Conservation (phyloP, 2,113 vertebrate species). For the Neofelis nebulosa region DNA sequence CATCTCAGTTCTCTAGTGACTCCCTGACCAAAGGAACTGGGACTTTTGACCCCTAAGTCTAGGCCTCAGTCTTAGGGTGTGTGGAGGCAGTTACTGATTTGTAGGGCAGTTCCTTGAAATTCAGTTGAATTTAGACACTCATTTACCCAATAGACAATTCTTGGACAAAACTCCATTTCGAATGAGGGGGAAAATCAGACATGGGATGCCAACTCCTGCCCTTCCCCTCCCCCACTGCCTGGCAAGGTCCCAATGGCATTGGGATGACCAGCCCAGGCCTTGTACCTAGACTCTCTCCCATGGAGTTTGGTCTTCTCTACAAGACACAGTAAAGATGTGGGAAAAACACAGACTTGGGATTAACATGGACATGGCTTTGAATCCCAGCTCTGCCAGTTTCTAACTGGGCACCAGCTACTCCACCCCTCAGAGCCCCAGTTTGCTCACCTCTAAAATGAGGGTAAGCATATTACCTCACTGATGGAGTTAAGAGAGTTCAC, state of each 20-base stretch:
- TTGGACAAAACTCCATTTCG: neutral
- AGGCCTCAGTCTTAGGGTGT: neutral
- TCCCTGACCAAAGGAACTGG: neutral
- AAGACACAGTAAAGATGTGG: neutral
- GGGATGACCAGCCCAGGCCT: neutral
- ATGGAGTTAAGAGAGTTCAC: neutral
- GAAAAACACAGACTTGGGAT: neutral
- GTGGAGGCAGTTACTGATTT: neutral
- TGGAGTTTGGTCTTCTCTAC: neutral
- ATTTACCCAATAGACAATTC: neutral
- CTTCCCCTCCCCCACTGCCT: accelerated
- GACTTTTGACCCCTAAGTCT: neutral
- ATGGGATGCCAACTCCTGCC: neutral
- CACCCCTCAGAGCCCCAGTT: neutral
- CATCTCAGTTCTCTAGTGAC: neutral
- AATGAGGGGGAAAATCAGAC: neutral
- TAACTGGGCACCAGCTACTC: neutral
- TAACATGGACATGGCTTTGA: neutral
- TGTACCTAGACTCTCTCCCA: neutral
- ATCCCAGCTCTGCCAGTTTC: neutral
- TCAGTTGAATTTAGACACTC: neutral
- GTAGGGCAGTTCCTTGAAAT: neutral
- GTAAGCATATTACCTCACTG: neutral
- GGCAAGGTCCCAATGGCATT: no score
- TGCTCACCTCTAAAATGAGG: neutral